phyloP scores from a whole-genome alignment of 1,140 invertebrate species.

The Trachymyrmex septentrionalis region DNA sequence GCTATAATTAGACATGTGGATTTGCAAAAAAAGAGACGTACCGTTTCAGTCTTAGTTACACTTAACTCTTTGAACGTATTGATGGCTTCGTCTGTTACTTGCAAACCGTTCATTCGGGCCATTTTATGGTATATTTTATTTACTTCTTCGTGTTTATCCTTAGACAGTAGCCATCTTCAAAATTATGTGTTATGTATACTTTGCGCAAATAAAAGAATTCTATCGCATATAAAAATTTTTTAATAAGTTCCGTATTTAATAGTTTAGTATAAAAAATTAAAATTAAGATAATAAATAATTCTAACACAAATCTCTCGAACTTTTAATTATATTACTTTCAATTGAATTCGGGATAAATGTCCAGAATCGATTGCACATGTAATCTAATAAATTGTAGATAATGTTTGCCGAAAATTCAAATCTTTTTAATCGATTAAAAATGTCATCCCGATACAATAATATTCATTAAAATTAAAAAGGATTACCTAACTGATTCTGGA shows the following conservation, averaged over 20 bases:
- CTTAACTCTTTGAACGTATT: slow-evolving; percentile 82
- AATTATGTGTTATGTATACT: not conserved
- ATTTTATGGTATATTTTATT: slow-evolving; percentile 88
- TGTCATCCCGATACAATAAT: not conserved
- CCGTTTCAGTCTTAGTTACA: slow-evolving; percentile 52
- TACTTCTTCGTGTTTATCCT: slow-evolving; percentile 89
- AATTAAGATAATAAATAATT: not conserved
- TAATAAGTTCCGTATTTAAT: not conserved
- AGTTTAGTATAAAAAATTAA: not conserved
- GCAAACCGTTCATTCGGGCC: slow-evolving; percentile 90
- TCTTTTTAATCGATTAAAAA: slow-evolving; percentile 9
- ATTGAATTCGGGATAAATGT: not conserved
- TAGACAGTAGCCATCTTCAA: slow-evolving; percentile 91
- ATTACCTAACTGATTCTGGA: slow-evolving; percentile 88
- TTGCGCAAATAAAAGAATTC: slow-evolving; percentile 10
- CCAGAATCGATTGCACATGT: not conserved
- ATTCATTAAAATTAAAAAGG: slow-evolving; percentile 10
- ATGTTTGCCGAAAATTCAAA: not conserved
- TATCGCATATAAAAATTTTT: not conserved
- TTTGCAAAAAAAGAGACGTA: slow-evolving; percentile 20
- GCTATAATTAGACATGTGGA: not conserved
- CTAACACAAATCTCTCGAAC: not conserved
- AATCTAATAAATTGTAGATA: slow-evolving; percentile 18
- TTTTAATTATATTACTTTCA: not conserved
- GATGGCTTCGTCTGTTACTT: slow-evolving; percentile 87